A percentile compares a stretch with the other conserved stretches of the same genome.
These are phyloP conservation scores for Cryptus armator DNA, from an alignment of 2,888 invertebrate genomes.

Conservation along the genomic window DNA sequence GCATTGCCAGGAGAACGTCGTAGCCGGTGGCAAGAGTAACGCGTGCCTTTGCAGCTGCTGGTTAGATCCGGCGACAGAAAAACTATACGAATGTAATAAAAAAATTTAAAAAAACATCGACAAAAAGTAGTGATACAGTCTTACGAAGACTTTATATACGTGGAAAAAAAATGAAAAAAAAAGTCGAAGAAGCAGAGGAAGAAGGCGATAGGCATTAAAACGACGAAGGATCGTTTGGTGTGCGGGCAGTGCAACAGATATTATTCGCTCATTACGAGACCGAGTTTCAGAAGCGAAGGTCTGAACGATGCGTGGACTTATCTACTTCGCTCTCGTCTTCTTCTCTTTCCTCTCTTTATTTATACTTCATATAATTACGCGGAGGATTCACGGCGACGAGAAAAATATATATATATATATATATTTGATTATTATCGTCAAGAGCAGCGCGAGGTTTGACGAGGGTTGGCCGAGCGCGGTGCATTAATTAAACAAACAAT, in stretches of 20 bases:
- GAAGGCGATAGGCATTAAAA: constrained; percentile 14
- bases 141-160: constrained; percentile 5
- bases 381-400: not conserved
- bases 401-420: not conserved
- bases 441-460: constrained; percentile 1
- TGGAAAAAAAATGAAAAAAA: not conserved
- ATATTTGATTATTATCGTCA: constrained; percentile 6
- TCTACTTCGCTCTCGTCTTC: constrained; percentile 2
- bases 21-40: constrained; percentile 39
- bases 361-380: constrained; percentile 16
- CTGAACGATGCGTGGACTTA: constrained; percentile 26
- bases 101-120: constrained; percentile 11
- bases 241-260: constrained; percentile 49
- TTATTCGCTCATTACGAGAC: constrained; percentile 46
- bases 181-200: not conserved
- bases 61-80: constrained; percentile 57
- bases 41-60: constrained; percentile 67
- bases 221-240: constrained; percentile 7
- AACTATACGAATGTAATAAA: constrained; percentile 43
- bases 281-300: not conserved
- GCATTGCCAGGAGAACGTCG: constrained; percentile 26
- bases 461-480: constrained; percentile 25
- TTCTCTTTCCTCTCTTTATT: not conserved
- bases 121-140: constrained; percentile 23
- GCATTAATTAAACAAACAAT: constrained; percentile 17